A percentile compares a stretch with the other conserved stretches of the same genome.
phyloP scores from a whole-genome alignment of 2,113 vertebrate species.

The Regulus satrapa region DNA sequence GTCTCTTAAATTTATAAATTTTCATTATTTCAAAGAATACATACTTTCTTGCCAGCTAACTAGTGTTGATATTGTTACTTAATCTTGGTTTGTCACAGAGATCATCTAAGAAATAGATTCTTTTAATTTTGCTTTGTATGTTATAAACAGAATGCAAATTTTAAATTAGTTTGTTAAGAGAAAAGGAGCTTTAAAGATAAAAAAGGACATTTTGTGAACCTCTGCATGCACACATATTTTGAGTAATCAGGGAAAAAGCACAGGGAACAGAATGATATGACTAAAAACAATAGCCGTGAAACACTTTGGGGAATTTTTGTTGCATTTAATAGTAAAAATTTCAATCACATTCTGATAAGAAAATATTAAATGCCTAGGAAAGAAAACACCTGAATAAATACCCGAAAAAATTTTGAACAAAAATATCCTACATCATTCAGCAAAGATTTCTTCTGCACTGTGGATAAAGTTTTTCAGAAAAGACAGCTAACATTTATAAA shows the following conservation, averaged over 20 bases:
- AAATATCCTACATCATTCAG: conserved; percentile 21
- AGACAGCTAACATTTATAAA: conserved; percentile 53
- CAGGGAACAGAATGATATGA: neutral
- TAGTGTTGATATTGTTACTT: neutral
- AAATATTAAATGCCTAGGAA: neutral
- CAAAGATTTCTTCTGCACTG: neutral
- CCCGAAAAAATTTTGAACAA: conserved; percentile 47
- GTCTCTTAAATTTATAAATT: neutral
- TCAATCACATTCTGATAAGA: neutral
- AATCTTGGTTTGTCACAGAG: neutral
- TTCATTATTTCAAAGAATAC: neutral
- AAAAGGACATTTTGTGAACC: conserved; percentile 1
- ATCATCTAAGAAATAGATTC: neutral
- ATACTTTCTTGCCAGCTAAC: neutral
- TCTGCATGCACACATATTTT: neutral
- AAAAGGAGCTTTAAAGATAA: neutral
- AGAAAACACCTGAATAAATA: no score
- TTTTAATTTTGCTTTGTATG: neutral
- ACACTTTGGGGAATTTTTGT: neutral
- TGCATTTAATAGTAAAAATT: neutral
- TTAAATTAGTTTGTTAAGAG: neutral
- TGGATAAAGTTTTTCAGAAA: conserved; percentile 63
- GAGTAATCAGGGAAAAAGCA: neutral
- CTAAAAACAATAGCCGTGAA: neutral
- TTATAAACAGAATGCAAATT: neutral